Evolutionary conservation across 2,888 invertebrate species (phyloP), one percentile per base, ranked within the genome.

Genomic region (Sarcophaga caerulescens): DNA sequence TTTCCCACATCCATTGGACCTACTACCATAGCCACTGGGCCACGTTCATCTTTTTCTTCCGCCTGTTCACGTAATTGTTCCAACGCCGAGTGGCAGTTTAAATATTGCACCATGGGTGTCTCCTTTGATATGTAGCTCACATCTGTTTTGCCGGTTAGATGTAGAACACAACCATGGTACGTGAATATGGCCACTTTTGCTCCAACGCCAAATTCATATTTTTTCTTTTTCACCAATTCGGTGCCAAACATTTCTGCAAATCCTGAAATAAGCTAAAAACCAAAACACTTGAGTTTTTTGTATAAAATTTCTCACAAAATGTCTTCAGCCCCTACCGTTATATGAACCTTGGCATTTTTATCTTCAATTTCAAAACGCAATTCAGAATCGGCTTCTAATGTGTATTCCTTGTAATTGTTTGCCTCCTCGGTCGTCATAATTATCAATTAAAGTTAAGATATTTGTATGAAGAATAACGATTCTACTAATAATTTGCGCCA

Each of bases 1-100:
- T 99, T 99, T 21, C 99, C 99, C 2, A 99, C 99, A 93, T 99
- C 99, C 60, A 95, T 95, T 0, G 99, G 99, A 0, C 99, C 99
- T 0, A 98, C 98, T 1, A 99, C 94, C 96, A 99, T 96, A 0
- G 96, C 95, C 52, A 97, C 96, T 0, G 98, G 98, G 0, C 98
- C 98, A 87, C 96, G 94, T 44, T 88, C 88, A 87, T 95, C 95
- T 3, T 94, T 94, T 89, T 95, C 95, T 89, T 98, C 98, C 0
- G 98, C 97, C 47, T 96, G 95, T 62, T 95, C 94, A 87, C 99
- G 94, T 93, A 98, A 95, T 89, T 98, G 96, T 92, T 99, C 99
- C 87, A 99, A 94, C 0, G 98, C 98, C 12, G 97, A 98, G 93
- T 99, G 99, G 21, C 98, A 97, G 93, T 99, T 99, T 4, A 99